Base-by-base conservation (phyloP, 1,140 invertebrate genomes). In the Choristoneura fumiferana region DNA sequence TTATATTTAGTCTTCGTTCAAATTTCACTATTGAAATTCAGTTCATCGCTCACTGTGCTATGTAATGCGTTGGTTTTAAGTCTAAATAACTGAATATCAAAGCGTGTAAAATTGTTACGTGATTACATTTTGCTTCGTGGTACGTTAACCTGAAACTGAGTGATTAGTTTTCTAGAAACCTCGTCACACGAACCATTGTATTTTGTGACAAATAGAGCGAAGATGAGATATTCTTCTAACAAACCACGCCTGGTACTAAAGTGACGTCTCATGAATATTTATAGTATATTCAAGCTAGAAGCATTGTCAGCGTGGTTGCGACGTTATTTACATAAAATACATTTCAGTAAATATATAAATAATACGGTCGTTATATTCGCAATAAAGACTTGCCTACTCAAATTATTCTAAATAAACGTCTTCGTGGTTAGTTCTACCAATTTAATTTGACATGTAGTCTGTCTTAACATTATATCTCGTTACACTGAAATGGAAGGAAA, bases 151-250 rank as follows among this genome's bases (percentile, higher is more conserved):
- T 5, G 15, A 45, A 17, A 8, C 8, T 10, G 15, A 14, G 9
- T 22, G 43, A 13, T 29, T 29, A 49, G 43, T 29, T 29, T 17
- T 49, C 15, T 18, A 45, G n/a, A 45, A 18, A 8, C n/a, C 1
- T 45, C 10, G 17, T 45, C 18, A 49, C 18, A 8, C 17, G 17
- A 5, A n/a, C n/a, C 29, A 49, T 49, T 49, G 43, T 49, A 49
- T 29, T 49, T 49, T 49, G 14, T n/a, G 17, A 49, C 18, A 29
- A 49, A 49, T 49, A 29, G 18, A 49, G 43, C 43, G 18, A 29
- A 49, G n/a, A 49, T 49, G 43, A 29, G 43, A 18, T 6, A 49
- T 49, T 49, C 43, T 49, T 49, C 43, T 49, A 49, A 49, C 43
- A 49, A 49, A 49, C 22, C 43, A 33, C 12, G 43, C 18, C 10